phyloP scores from a whole-genome alignment of 2,888 invertebrate species.

The Drosophila seclusa region DNA sequence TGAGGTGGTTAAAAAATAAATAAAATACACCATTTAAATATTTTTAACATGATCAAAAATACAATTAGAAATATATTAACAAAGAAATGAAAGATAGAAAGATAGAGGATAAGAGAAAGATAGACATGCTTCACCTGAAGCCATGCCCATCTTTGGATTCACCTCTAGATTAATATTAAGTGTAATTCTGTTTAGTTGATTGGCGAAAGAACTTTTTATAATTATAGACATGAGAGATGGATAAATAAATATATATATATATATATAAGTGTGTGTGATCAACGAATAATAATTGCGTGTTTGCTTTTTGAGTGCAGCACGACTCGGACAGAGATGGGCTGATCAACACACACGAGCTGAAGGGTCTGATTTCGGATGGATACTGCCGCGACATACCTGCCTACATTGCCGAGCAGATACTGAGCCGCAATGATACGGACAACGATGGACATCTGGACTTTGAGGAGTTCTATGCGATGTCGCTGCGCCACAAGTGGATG shows the following conservation, averaged over 20 bases:
- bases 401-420: constrained; percentile 88
- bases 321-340: constrained; percentile 90
- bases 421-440: constrained; percentile 88
- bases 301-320: constrained; percentile 86
- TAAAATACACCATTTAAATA: background rate
- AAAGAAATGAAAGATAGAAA: no score
- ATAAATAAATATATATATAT: background rate
- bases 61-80: no score
- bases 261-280: background rate
- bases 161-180: background rate
- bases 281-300: background rate
- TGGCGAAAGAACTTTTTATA: background rate
- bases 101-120: background rate
- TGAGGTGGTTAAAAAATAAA: background rate
- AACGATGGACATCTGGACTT: constrained; percentile 88
- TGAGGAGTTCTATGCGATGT: constrained; percentile 89
- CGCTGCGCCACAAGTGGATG: constrained; percentile 86
- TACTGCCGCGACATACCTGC: constrained; percentile 88
- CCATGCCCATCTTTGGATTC: background rate
- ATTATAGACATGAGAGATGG: background rate
- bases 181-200: background rate
- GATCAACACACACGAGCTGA: constrained; percentile 89
- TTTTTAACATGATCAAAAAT: background rate
- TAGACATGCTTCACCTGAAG: no score
- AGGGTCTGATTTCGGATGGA: constrained; percentile 81